Evolutionary conservation across 1,140 invertebrate genomes (phyloP).

Genomic region (Pachypeltis micranthus): DNA sequence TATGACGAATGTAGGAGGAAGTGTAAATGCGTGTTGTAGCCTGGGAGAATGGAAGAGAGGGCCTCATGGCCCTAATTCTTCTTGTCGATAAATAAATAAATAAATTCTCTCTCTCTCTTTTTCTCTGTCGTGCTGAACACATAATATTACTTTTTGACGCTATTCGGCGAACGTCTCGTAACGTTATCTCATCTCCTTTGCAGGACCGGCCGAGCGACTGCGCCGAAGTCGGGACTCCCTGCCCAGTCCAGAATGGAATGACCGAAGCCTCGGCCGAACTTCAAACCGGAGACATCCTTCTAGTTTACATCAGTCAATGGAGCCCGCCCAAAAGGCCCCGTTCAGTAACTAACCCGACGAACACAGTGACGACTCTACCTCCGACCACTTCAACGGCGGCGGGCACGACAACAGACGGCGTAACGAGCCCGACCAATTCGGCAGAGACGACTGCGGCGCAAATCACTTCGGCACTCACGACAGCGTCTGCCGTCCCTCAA

Average conservation of each 20-base stretch:
- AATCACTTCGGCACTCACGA: neutral
- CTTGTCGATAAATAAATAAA: no score
- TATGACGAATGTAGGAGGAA: no score
- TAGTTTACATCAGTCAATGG: conserved; percentile 53
- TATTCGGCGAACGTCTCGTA: no score
- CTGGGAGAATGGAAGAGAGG: no score
- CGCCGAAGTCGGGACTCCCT: neutral
- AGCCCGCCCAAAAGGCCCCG: conserved; percentile 5
- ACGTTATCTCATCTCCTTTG: no score
- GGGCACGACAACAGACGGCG: neutral
- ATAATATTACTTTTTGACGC: no score
- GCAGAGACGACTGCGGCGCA: neutral
- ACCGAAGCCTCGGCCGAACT: conserved; percentile 39
- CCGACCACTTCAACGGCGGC: neutral
- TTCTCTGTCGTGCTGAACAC: no score
- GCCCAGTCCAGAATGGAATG: neutral
- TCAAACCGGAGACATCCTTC: conserved; percentile 52
- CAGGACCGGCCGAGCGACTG: conserved; percentile 1
- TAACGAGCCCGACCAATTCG: neutral
- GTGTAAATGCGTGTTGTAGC: no score
- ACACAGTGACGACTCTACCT: neutral
- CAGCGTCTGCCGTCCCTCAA: neutral
- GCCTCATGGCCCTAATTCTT: no score
- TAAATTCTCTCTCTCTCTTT: no score
- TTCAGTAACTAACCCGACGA: neutral